A percentile compares a stretch with the other conserved stretches of the same genome.
Conservation (phyloP, 2,888 invertebrate genomes). For the Halocaridina rubra region DNA sequence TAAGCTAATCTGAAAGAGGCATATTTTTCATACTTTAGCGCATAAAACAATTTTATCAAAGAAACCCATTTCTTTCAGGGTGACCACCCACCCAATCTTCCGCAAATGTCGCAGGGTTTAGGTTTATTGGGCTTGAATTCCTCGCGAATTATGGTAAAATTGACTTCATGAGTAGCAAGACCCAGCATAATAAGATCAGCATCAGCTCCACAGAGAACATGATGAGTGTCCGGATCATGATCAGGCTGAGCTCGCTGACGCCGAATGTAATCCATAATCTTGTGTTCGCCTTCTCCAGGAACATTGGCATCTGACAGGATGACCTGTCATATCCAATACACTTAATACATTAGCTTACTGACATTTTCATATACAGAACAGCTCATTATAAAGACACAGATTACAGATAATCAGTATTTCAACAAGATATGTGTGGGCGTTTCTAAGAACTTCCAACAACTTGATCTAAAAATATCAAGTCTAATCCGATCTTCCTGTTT, state of each 20-base stretch:
- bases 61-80: not conserved
- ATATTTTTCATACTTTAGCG: not conserved
- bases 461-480: too few relatives aligned
- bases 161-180: slow-evolving; percentile 97
- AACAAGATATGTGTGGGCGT: too few relatives aligned
- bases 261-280: slow-evolving; percentile 99
- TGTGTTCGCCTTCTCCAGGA: slow-evolving; percentile 98
- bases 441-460: too few relatives aligned
- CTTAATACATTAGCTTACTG: too few relatives aligned
- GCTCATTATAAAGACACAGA: too few relatives aligned
- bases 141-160: slow-evolving; percentile 98
- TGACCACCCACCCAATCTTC: slow-evolving; percentile 72
- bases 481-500: too few relatives aligned
- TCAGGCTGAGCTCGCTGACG: slow-evolving; percentile 92
- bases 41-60: not conserved
- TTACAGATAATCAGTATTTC: too few relatives aligned
- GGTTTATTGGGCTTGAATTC: slow-evolving; percentile 98
- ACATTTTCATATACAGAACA: too few relatives aligned
- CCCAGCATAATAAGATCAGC: slow-evolving; percentile 98
- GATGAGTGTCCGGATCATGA: slow-evolving; percentile 97
- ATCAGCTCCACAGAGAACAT: slow-evolving; percentile 97
- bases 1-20: not conserved
- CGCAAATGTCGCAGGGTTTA: slow-evolving; percentile 94
- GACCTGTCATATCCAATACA: slow-evolving; percentile 67
- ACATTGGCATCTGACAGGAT: slow-evolving; percentile 99